Evolutionary conservation across 1,140 invertebrate genomes (phyloP).

Genomic region (Ptiloglossa arizonensis): DNA sequence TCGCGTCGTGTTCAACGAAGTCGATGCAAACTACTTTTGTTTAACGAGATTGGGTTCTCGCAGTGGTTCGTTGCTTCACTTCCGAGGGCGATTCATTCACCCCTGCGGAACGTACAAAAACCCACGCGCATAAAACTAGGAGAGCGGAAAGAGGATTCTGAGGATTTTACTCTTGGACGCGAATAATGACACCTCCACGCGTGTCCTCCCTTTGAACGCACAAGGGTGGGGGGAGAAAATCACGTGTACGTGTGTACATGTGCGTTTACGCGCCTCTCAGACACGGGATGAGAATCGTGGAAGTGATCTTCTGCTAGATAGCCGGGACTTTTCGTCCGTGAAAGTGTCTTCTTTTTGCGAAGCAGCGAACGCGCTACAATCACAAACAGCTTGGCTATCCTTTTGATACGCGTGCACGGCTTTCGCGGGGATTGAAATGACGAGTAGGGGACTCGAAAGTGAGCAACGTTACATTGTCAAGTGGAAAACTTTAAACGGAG

Average conservation of each 20-base stretch:
- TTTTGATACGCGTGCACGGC: constrained; percentile 14
- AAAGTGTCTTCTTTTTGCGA: constrained; percentile 20
- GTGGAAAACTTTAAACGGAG: neutral
- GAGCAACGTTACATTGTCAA: constrained; percentile 8
- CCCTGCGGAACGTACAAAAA: neutral
- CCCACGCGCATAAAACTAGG: neutral
- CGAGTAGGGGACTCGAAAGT: neutral
- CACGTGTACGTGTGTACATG: neutral
- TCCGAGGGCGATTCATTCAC: neutral
- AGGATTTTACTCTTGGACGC: constrained; percentile 25
- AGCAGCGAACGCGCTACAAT: constrained; percentile 9
- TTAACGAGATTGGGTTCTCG: constrained; percentile 19
- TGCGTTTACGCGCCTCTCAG: neutral
- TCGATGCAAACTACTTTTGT: constrained; percentile 29
- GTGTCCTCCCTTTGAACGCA: neutral
- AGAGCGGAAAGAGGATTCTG: constrained; percentile 11
- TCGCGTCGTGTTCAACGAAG: neutral
- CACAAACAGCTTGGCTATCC: constrained; percentile 22
- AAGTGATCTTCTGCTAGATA: neutral
- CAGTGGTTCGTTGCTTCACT: neutral
- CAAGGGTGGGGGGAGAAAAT: too few species aligned
- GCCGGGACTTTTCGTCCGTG: constrained; percentile 7
- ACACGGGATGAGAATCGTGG: neutral
- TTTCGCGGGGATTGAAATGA: constrained; percentile 11
- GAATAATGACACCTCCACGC: constrained; percentile 24